phyloP scores from a whole-genome alignment of 1,140 invertebrate genomes.

The Wasmannia auropunctata region DNA sequence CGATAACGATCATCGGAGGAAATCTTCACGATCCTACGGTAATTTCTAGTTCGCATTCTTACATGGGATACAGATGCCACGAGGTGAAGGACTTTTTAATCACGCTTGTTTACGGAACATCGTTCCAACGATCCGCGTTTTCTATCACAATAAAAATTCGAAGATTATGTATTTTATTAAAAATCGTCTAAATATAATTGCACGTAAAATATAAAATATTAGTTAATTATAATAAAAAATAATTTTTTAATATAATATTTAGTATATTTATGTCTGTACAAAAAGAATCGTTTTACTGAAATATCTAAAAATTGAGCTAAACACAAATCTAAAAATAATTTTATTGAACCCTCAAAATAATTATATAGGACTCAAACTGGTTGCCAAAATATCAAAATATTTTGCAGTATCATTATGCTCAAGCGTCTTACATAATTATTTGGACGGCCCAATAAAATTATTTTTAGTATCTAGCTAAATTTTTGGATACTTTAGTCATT shows the following conservation, averaged over 20 bases:
- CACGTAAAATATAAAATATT: neutral
- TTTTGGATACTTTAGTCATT: too few relatives aligned
- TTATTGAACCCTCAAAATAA: too few relatives aligned
- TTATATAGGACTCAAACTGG: too few relatives aligned
- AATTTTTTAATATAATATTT: neutral
- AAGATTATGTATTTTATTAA: neutral
- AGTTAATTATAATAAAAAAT: neutral
- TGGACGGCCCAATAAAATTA: too few relatives aligned
- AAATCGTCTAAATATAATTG: neutral
- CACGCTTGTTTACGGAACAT: constrained; percentile 65
- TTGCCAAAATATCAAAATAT: too few relatives aligned
- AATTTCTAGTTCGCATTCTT: constrained; percentile 46
- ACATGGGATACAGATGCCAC: neutral
- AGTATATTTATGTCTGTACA: too few relatives aligned
- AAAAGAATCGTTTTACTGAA: too few relatives aligned
- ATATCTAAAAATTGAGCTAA: too few relatives aligned
- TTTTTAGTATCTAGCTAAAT: too few relatives aligned
- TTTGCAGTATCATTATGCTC: too few relatives aligned
- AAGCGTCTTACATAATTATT: too few relatives aligned
- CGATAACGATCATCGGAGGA: constrained; percentile 48
- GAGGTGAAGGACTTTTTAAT: constrained; percentile 51
- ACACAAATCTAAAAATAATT: too few relatives aligned
- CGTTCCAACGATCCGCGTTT: neutral
- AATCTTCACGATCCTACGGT: neutral
- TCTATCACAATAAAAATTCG: neutral